Evolutionary conservation across 2,113 vertebrate species (phyloP).

Genomic region (Serranochromis macrocephalus): DNA sequence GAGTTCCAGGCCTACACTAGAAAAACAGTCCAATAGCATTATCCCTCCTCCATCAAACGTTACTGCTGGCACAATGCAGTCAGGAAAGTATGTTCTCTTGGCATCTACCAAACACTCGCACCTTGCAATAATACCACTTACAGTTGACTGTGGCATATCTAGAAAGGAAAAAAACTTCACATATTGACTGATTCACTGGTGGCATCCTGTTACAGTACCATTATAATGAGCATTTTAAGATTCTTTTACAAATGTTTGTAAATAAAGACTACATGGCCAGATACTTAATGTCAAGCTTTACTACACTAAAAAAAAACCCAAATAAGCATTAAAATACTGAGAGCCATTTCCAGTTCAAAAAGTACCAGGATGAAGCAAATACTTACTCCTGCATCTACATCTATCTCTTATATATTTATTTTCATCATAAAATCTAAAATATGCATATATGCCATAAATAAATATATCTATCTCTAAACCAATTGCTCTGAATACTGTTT

Average conservation of each 20-base stretch:
- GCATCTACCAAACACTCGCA: background rate
- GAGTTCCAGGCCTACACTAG: background rate
- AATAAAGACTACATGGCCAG: background rate
- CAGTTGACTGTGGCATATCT: background rate
- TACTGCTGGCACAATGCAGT: background rate
- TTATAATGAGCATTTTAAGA: background rate
- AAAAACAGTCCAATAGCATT: background rate
- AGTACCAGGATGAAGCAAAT: background rate
- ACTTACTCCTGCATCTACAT: background rate
- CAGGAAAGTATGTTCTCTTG: background rate
- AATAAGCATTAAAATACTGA: background rate
- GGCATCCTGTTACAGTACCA: background rate
- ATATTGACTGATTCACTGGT: background rate
- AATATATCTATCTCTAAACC: background rate
- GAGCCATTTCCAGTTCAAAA: background rate
- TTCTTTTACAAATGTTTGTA: background rate
- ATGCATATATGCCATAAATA: background rate
- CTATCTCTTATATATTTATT: background rate
- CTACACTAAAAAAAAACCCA: fast-evolving
- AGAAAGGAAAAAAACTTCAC: background rate
- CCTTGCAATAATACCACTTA: background rate
- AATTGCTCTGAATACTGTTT: background rate
- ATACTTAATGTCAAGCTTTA: background rate
- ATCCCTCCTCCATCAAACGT: background rate
- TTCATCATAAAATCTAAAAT: background rate